Evolutionary conservation across 2,797 vertebrate genomes (phyloP), one percentile per base, ranked within the genome.

Genomic region (Nannoperca australis): DNA sequence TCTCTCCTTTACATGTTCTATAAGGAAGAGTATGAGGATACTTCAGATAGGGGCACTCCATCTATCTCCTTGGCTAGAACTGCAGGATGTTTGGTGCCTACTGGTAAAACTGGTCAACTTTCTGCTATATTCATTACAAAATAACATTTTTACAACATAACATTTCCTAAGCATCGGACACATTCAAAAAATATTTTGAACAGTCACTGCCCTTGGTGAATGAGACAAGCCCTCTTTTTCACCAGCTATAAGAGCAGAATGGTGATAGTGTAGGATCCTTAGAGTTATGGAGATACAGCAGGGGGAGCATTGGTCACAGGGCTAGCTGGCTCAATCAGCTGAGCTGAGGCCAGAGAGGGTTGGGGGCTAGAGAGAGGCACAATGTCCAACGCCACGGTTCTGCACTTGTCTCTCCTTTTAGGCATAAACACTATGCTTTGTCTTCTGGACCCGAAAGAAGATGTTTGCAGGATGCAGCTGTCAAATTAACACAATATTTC

Each of bases 191-290:
- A 44, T 17, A 17, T 53, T 50, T 66, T 24, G 9, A 51, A 54
- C n/a, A 58, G 34, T 73, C 40, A 36, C 38, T 73, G 38, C 50
- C n/a, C 34, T 40, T 62, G 32, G 49, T 60, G 38, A 53, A 79
- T 3, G 12, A 58, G 32, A 65, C 40, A 54, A 34, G 22, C 18
- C 22, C 7, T 76, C 27, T 78, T 63, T 74, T 78, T 63, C 61
- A 78, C 36, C 47, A 71, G 67, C 83, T 72, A 38, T 70, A 54
- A 42, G 32, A 79, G 63, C 64, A 72, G 68, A 55, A 78, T 76
- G 73, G 70, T 73, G 40, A 22, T 63, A 32, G 18, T 40, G 32
- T 24, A 18, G 69, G 77, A 74, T 56, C 70, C 36, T 38, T 3
- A 60, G 60, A 81, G 63, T 55, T 30, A 30, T 42, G 67, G 40